Evolutionary conservation across 2,797 vertebrate species (phyloP), one percentile per base, ranked within the genome.

Genomic region (Meriones psammophilus): DNA sequence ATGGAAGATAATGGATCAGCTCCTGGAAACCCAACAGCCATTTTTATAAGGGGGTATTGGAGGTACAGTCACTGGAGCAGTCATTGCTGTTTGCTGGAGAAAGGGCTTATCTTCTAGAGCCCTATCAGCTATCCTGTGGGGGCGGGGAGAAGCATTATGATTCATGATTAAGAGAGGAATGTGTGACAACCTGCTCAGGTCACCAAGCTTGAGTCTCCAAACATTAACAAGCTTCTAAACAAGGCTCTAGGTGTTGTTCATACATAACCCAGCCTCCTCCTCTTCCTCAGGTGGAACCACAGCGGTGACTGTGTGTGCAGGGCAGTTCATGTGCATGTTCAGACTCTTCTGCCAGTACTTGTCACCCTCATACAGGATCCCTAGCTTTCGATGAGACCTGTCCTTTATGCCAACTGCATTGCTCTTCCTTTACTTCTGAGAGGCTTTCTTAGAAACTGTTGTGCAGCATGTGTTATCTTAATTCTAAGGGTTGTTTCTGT

Each of bases 401-500:
- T 68, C 92, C 36, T 88, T 96, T n/a, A 92, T 91, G 58, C 87
- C 83, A 69, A 83, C 58, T 77, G n/a, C 2, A 68, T 85, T 66
- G 85, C 83, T 91, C 26, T 39, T 92, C 58, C 18, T 93, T 56
- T 89, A 46, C 33, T 88, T 93, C 68, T 66, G 88, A 94, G 46
- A 71, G 85, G 56, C 86, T 74, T 94, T 77, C 60, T 85, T 91
- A 62, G 74, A 85, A 42, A 90, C 73, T 86, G 66, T 86, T 93
- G 36, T 60, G 79, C 46, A 73, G 60, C 71, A 68, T 88, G 24
- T 64, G 80, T 92, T 91, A 36, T 66, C 73, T 62, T 94, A 84
- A 93, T 76, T 91, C 83, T 64, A 93, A 92, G 24, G 24, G 24
- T 79, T 14, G 30, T 83, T 81, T 83, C 60, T 69, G 42, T 73